A percentile compares a stretch with the other conserved stretches of the same genome.
These are phyloP conservation scores for Strix occidentalis DNA, from an alignment of 2,797 vertebrate genomes.

Conservation along the genomic window DNA sequence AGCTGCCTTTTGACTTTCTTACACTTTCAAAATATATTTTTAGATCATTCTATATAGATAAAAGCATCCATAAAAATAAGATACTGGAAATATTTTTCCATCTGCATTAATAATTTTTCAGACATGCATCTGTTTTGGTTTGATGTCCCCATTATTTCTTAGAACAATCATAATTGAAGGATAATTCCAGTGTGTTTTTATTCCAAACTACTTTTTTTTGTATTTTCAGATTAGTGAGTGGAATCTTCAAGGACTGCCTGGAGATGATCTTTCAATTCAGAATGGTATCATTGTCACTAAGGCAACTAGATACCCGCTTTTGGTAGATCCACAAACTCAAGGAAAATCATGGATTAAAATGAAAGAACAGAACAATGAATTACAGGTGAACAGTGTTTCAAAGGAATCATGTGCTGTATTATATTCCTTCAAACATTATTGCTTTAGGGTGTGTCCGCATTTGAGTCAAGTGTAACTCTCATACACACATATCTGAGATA, in stretches of 20 bases:
- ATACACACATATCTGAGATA: not conserved
- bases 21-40: not conserved
- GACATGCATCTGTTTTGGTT: not conserved
- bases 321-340: slow-evolving; percentile 80
- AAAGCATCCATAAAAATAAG: not conserved
- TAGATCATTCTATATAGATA: not conserved
- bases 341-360: slow-evolving; percentile 80
- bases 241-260: slow-evolving; percentile 79
- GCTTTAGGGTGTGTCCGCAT: not conserved
- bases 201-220: not conserved
- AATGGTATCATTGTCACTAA: slow-evolving; percentile 82
- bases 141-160: not conserved
- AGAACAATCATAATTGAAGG: not conserved
- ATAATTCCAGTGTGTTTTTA: not conserved
- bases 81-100: not conserved
- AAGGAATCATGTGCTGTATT: not conserved
- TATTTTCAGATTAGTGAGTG: slow-evolving; percentile 75
- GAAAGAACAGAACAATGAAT: slow-evolving; percentile 77
- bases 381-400: slow-evolving; percentile 67
- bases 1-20: not conserved
- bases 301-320: slow-evolving; percentile 78
- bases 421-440: not conserved
- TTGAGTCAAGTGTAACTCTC: not conserved
- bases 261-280: slow-evolving; percentile 80
- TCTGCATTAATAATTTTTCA: not conserved